Evolutionary conservation across 2,113 vertebrate genomes (phyloP), one percentile per base, ranked within the genome.

Genomic region (Istiophorus platypterus): DNA sequence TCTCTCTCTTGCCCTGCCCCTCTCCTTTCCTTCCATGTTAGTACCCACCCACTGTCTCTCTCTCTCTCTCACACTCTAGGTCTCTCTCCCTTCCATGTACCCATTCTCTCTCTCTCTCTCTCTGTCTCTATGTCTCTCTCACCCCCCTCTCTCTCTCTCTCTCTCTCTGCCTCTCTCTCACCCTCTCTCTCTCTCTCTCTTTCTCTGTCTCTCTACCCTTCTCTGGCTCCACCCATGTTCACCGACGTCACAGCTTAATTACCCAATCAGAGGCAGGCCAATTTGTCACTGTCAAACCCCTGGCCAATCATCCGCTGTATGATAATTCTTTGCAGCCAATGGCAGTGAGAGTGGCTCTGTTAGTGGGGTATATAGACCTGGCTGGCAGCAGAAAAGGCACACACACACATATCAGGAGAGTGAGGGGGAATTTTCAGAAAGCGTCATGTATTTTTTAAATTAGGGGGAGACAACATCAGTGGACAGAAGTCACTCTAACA

Each of bases 201-300:
- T 24, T 42, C 37, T n/a, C 5, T n/a, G 42, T 54, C 72, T 69
- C 78, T 82, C 59, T 57, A 39, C 6, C 75, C 12, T 27, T 54
- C 54, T 62, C 58, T 63, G 14, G 4, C 10, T 78, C 82, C 42
- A 13, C 49, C 81, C 65, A 81, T 64, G 52, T 39, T 66, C 6
- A 15, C 17, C 82, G 90, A 86, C 72, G 20, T 91, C 88, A 81
- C 39, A 27, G 2, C 15, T 24, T 27, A 66, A 82, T 67, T 22
- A 58, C 2, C 92, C 92, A 93, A 83, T 91, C 82, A 83, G 12
- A 12, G 4, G 15, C 8, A 5, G 27, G 22, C 54, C 70, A 72
- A 87, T 93, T 85, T 27, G 41, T 93, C 92, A 93, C 31, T 92
- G 92, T 93, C 92, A 91, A 7, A 7, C 0, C 18, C 4, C 12